phyloP scores from a whole-genome alignment of 2,113 vertebrate genomes.

The Embiotoca jacksoni region DNA sequence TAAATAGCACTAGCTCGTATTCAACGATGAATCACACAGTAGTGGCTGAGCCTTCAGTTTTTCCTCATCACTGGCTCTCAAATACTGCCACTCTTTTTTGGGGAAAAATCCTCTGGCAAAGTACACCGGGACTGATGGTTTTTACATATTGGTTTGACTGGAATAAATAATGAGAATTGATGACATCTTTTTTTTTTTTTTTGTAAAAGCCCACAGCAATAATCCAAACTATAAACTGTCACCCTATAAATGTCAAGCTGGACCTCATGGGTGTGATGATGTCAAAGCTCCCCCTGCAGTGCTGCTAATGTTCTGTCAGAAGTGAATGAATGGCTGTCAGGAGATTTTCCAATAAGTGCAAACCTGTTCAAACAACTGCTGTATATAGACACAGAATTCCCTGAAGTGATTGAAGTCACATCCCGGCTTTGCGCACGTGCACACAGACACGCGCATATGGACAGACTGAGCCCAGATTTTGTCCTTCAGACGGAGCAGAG shows the following conservation, averaged over 20 bases:
- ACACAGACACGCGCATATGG: not conserved
- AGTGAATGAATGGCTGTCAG: conserved; percentile 42
- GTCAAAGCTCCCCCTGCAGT: conserved; percentile 20
- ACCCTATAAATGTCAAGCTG: conserved; percentile 44
- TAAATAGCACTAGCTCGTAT: conserved; percentile 12
- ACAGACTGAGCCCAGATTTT: conserved; percentile 33
- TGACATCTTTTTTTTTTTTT: too few relatives aligned
- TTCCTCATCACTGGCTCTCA: not conserved
- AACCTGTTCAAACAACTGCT: conserved; percentile 46
- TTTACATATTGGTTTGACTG: conserved; percentile 29
- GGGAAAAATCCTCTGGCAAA: conserved; percentile 19
- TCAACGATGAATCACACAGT: conserved; percentile 37
- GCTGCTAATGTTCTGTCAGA: conserved; percentile 36
- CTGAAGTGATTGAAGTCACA: conserved; percentile 35
- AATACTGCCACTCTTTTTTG: not conserved
- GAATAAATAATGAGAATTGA: conserved; percentile 30
- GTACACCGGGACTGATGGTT: conserved; percentile 9
- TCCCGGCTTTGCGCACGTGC: conserved; percentile 1
- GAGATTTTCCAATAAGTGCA: conserved; percentile 36
- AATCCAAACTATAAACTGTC: conserved; percentile 43
- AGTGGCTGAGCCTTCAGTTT: conserved; percentile 18
- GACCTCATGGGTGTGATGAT: conserved; percentile 40
- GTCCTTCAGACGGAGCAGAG: conserved; percentile 49
- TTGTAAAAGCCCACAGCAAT: not conserved
- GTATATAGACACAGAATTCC: conserved; percentile 25